A percentile compares a stretch with the other conserved stretches of the same genome.
phyloP scores from a whole-genome alignment of 1,140 invertebrate genomes.

The Armadillidium nasatum region DNA sequence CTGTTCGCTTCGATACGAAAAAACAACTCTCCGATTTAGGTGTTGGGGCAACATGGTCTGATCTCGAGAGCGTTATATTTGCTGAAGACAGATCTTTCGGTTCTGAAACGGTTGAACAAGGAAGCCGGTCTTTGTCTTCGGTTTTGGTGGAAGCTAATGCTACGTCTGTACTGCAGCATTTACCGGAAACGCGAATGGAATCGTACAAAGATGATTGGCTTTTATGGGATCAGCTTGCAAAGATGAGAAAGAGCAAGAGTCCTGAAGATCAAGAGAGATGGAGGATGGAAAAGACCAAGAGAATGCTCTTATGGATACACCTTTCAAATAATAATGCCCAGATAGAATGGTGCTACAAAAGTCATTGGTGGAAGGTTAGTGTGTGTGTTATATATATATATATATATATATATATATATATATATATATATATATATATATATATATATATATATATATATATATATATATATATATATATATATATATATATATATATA shows the following conservation, averaged over 20 bases:
- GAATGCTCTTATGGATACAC: constrained; percentile 49
- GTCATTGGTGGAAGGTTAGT: constrained; percentile 46
- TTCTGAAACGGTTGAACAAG: constrained; percentile 27
- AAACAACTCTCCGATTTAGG: constrained; percentile 26
- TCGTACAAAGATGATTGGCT: constrained; percentile 47
- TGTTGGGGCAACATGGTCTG: constrained; percentile 46
- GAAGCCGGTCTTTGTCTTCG: constrained; percentile 2
- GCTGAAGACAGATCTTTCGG: constrained; percentile 42
- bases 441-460: constrained; percentile 1
- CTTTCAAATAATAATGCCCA: constrained; percentile 39
- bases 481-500: too few relatives aligned
- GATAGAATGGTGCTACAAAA: constrained; percentile 37
- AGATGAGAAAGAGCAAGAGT: constrained; percentile 37
- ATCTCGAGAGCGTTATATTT: constrained; percentile 48
- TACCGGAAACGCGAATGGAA: constrained; percentile 45
- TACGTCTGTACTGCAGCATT: background rate
- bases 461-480: constrained; percentile 15
- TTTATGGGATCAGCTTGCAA: constrained; percentile 47
- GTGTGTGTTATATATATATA: background rate
- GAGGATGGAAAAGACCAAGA: constrained; percentile 47
- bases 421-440: constrained; percentile 16
- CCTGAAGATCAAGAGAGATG: constrained; percentile 45
- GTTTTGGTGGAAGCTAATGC: background rate
- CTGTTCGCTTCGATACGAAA: constrained; percentile 36
- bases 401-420: constrained; percentile 17